Percentiles rank a stretch among this genome's conserved stretches.
phyloP scores from a whole-genome alignment of 2,797 vertebrate species.

The Chiroxiphia lanceolata region DNA sequence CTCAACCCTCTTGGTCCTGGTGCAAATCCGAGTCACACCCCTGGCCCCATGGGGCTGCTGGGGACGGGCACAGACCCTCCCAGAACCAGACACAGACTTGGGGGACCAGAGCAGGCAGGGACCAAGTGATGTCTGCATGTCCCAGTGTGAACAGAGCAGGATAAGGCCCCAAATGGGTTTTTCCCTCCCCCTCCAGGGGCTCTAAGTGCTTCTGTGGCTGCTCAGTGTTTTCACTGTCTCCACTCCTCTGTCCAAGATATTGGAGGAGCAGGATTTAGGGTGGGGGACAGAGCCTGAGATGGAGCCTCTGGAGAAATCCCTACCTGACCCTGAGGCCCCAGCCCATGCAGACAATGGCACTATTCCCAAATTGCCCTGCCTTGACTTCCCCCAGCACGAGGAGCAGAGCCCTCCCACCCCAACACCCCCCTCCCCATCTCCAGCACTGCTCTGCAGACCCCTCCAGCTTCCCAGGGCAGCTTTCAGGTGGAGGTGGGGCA shows the following conservation, averaged over 20 bases:
- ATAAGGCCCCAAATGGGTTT: accelerated
- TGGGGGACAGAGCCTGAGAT: background rate
- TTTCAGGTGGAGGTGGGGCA: background rate
- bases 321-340: background rate
- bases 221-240: accelerated
- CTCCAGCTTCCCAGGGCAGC: background rate
- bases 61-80: accelerated
- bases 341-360: accelerated
- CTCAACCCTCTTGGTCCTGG: background rate
- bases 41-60: background rate
- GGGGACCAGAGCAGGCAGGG: background rate
- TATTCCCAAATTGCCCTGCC: background rate
- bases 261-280: background rate
- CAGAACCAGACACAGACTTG: background rate
- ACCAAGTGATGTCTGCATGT: accelerated
- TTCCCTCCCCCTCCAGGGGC: background rate
- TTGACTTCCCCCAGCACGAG: background rate
- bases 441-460: background rate
- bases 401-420: background rate
- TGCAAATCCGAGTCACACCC: background rate
- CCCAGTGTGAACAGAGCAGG: background rate
- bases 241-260: background rate
- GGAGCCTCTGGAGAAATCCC: background rate
- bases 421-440: background rate
- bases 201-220: background rate